phyloP scores from a whole-genome alignment of 2,113 vertebrate genomes.

The Vireo altiloquus region DNA sequence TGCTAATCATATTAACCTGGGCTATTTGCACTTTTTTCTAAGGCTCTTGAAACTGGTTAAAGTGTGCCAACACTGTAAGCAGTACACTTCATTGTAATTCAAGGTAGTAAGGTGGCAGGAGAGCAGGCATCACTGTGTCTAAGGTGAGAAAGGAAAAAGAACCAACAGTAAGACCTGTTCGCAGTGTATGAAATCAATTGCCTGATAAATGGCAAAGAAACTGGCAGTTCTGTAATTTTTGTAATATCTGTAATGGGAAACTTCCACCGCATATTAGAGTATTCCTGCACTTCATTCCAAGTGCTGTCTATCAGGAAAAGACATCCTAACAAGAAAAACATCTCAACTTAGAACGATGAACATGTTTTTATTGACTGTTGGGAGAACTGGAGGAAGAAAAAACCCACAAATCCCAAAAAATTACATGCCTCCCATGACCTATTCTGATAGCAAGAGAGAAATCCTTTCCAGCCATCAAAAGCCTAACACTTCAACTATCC shows the following conservation, averaged over 20 bases:
- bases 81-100: background rate
- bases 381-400: background rate
- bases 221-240: background rate
- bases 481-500: background rate
- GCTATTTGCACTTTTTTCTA: background rate
- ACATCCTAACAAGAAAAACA: background rate
- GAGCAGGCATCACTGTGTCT: background rate
- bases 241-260: no score
- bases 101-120: background rate
- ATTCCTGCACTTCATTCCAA: background rate
- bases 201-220: background rate
- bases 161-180: background rate
- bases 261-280: background rate
- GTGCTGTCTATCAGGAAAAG: background rate
- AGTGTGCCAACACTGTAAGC: background rate
- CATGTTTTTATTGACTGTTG: background rate
- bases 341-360: background rate
- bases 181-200: background rate
- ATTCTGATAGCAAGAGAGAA: background rate
- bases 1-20: background rate
- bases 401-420: accelerated
- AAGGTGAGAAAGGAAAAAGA: background rate
- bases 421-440: background rate
- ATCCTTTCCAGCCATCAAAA: background rate
- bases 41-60: background rate